These are phyloP conservation scores for Gortyna flavago DNA, from an alignment of 2,888 invertebrate species.

Conservation along the genomic window DNA sequence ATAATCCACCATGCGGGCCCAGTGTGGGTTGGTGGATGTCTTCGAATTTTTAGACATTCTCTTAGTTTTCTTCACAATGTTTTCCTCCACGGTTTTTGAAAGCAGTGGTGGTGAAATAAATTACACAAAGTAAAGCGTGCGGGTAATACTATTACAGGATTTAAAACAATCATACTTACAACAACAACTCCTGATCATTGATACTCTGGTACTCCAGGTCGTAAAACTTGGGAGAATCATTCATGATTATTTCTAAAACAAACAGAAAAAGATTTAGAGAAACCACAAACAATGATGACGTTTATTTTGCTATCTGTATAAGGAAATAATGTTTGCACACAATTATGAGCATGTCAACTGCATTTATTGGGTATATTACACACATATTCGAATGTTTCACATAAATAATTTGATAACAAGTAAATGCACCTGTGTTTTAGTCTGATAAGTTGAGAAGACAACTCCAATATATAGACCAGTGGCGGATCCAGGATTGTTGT, in stretches of 20 bases:
- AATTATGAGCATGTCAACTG: neutral
- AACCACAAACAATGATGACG: neutral
- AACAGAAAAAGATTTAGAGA: neutral
- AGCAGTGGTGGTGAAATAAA: neutral
- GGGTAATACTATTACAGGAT: neutral
- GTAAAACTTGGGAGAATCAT: constrained; percentile 32
- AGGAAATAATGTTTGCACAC: neutral
- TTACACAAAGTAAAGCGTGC: neutral
- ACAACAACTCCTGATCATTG: constrained; percentile 23
- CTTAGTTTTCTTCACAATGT: neutral
- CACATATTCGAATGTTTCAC: neutral
- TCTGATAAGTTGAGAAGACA: too few relatives aligned
- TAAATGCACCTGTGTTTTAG: neutral
- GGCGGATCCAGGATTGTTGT: too few relatives aligned
- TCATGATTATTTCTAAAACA: constrained; percentile 55
- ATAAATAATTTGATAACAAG: too few relatives aligned
- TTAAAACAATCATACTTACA: constrained; percentile 35
- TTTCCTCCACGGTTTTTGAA: neutral
- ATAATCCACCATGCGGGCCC: too few relatives aligned
- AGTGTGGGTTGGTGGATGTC: too few relatives aligned
- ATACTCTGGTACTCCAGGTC: constrained; percentile 32
- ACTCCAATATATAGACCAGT: too few relatives aligned
- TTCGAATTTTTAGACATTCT: neutral
- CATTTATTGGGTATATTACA: neutral
- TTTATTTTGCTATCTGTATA: neutral